phyloP scores from a whole-genome alignment of 1,140 invertebrate genomes.

The Magallana gigas region DNA sequence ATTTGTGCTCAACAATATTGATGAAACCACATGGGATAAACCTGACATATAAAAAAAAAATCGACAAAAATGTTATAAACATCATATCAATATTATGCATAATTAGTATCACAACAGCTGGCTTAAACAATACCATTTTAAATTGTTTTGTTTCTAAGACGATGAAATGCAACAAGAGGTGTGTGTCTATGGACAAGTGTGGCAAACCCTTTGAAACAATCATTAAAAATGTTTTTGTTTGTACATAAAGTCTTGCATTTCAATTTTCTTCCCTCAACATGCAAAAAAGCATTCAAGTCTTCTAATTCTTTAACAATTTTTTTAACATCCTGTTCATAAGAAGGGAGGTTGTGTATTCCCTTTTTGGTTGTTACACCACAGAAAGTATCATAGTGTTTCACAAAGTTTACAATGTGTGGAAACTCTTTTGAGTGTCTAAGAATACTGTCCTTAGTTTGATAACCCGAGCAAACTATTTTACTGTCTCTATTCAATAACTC shows the following conservation, averaged over 20 bases:
- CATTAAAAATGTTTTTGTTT: slow-evolving; percentile 17
- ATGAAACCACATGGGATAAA: too few relatives aligned
- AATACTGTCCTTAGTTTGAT: slow-evolving; percentile 49
- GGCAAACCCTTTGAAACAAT: slow-evolving; percentile 1
- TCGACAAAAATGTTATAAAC: too few relatives aligned
- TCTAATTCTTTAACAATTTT: slow-evolving; percentile 17
- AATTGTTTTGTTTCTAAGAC: slow-evolving; percentile 14
- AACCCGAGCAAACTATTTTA: slow-evolving; percentile 9
- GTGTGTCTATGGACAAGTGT: slow-evolving; percentile 15
- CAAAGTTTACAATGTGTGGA: slow-evolving; percentile 29
- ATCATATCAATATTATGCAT: too few relatives aligned
- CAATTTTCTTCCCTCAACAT: neutral
- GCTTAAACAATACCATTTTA: too few relatives aligned
- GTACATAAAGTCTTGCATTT: neutral
- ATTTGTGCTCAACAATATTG: too few relatives aligned
- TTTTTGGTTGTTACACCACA: neutral
- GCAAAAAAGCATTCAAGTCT: slow-evolving; percentile 16
- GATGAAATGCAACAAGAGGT: slow-evolving; percentile 27
- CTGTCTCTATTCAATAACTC: slow-evolving; percentile 43
- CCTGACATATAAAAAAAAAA: too few relatives aligned
- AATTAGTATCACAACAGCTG: too few relatives aligned
- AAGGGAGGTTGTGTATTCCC: slow-evolving; percentile 45
- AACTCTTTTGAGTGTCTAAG: slow-evolving; percentile 47
- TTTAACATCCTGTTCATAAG: slow-evolving; percentile 19
- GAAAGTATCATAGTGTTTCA: slow-evolving; percentile 24